Conservation (phyloP, 2,888 invertebrate genomes). For the Nemotelus pantherinus region DNA sequence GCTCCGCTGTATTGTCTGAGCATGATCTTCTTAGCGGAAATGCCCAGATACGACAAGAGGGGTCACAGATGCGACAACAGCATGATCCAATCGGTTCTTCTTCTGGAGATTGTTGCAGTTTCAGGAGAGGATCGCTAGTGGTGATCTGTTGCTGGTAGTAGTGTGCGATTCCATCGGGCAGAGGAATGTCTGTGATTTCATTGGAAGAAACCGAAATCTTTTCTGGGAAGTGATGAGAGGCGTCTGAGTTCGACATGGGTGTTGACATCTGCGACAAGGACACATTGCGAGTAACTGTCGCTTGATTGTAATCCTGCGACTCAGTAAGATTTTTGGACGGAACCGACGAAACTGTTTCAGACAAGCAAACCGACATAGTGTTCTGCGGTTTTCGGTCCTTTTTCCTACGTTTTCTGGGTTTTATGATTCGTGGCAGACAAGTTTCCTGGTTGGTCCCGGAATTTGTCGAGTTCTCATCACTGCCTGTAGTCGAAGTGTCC, state of each 20-base stretch:
- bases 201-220: neutral
- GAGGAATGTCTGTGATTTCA: neutral
- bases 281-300: slow-evolving; percentile 23
- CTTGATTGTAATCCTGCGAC: slow-evolving; percentile 14
- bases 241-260: neutral
- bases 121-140: neutral
- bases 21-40: slow-evolving; percentile 62
- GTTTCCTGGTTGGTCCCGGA: slow-evolving; percentile 68
- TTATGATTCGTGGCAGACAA: slow-evolving; percentile 86
- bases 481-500: slow-evolving; percentile 62
- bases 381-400: slow-evolving; percentile 80
- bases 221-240: neutral
- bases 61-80: slow-evolving; percentile 60
- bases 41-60: slow-evolving; percentile 63
- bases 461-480: slow-evolving; percentile 76
- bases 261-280: neutral
- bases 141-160: neutral
- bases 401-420: slow-evolving; percentile 88
- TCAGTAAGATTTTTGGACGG: neutral
- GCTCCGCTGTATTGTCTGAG: slow-evolving; percentile 61
- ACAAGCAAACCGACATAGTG: slow-evolving; percentile 5
- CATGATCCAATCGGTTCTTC: slow-evolving; percentile 50
- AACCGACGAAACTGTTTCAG: neutral
- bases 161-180: neutral
- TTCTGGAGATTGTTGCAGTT: neutral